Percentiles rank a stretch among this genome's conserved stretches.
Evolutionary conservation across 2,888 invertebrate species (phyloP).

Genomic region (Drosophila histrio): DNA sequence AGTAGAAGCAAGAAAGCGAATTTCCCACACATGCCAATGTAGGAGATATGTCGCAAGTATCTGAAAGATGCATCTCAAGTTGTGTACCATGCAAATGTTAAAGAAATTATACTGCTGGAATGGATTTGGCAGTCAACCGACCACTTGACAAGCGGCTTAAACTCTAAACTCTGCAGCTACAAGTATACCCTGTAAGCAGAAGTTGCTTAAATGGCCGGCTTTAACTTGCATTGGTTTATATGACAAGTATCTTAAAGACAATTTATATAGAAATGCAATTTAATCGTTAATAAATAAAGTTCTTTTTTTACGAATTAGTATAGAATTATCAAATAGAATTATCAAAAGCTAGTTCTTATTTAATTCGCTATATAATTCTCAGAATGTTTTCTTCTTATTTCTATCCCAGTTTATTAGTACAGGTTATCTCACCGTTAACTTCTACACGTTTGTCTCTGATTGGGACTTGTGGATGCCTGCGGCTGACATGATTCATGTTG

Average conservation of each 20-base stretch:
- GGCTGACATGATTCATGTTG: background rate
- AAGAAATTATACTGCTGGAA: conserved; percentile 45
- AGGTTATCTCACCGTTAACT: background rate
- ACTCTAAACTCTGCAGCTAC: conserved; percentile 5
- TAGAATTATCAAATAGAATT: no score
- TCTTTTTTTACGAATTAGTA: no score
- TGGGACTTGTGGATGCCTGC: background rate
- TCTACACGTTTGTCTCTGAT: background rate
- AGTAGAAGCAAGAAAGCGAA: conserved; percentile 40
- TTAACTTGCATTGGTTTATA: no score
- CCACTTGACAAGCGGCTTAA: conserved; percentile 48
- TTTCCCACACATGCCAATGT: conserved; percentile 74
- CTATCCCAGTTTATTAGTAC: no score
- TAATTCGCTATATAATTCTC: no score
- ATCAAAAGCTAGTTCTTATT: no score
- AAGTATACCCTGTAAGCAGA: conserved; percentile 26
- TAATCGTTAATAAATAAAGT: no score
- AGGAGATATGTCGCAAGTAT: conserved; percentile 61
- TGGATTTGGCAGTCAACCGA: conserved; percentile 37
- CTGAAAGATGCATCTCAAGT: conserved; percentile 53
- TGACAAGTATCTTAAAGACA: background rate
- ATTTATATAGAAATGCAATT: no score
- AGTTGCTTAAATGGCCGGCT: background rate
- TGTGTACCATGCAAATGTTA: conserved; percentile 36
- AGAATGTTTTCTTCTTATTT: no score